Evolutionary conservation across 2,888 invertebrate genomes (phyloP), one percentile per base, ranked within the genome.

Genomic region (Agapostemon virescens): DNA sequence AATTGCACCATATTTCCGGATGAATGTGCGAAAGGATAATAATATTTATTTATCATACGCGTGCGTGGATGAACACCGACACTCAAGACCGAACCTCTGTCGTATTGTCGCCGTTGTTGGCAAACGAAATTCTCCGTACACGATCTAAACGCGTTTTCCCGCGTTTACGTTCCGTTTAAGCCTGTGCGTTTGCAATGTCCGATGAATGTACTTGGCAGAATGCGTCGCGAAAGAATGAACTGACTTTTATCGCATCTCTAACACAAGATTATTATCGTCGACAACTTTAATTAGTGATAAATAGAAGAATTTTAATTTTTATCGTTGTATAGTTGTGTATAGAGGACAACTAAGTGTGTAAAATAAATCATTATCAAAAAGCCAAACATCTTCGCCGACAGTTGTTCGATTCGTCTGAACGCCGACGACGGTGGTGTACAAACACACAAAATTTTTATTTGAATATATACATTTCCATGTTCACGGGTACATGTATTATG

Each of bases 261-360:
- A 77, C 85, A 87, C 84, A 76, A n/a, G 82, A 83, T 86, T 85
- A 86, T 85, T 86, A 87, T 85, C 82, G 84, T 84, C 84, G 76
- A 87, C 74, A 84, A 85, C 75, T 77, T 86, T 87, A 86, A 81
- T 86, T 87, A 88, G 85, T 85, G 83, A 81, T 86, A 86, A 87
- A 84, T 87, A 87, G 87, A 85, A 74, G 79, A 88, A 88, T 85
- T 90, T 89, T 91, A 83, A 91, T 92, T 92, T 91, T 90, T 89
- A 92, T 92, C 90, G 91, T 92, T 92, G 91, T 92, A 92, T 92
- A 92, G 91, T 92, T 92, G 91, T 92, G 92, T 92, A 92, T 92
- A 92, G 91, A 91, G 88, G 89, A 90, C 91, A 91, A 90, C 89
- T 92, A 89, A 90, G 89, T 92, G 91, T 91, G 91, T 92, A 92